Evolutionary conservation across 1,140 invertebrate genomes (phyloP), one percentile per base, ranked within the genome.

Genomic region (Polypedilum pembai): DNA sequence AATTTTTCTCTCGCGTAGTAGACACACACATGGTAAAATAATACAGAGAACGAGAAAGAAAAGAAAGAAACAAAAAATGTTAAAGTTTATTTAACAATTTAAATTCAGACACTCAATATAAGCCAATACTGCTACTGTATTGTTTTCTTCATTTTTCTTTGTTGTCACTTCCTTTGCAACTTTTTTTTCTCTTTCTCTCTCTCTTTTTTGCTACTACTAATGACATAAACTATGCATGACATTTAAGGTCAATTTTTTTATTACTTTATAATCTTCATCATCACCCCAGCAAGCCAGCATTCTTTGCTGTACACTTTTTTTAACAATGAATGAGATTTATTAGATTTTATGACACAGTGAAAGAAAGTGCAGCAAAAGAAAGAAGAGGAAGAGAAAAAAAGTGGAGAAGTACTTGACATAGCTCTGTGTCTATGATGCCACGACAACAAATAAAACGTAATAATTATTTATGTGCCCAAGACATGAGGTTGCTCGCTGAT

Each of bases 21-120:
- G n/a, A 56, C 12, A 56, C 24, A 56, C 12, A 56, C 45, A 56
- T 56, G 12, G 45, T 56, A 56, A 56, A 33, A 33, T 5, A 33
- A 56, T 56, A 15, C 12, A 12, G 45, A 56, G 45, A 56, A 12
- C 3, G 12, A 56, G 45, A 12, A 56, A 56, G 45, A n/a, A 45
- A 56, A 56, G 45, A 56, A 56, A 56, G 4, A 15, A 56, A n/a
- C 45, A 5, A 33, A 33, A 33, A 33, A 33, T 33, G 45, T 56
- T 56, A n/a, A 56, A n/a, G n/a, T 56, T 56, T 56, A 56, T 56
- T 56, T 56, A 56, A n/a, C 45, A 56, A 56, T 56, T 56, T 56
- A 56, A 56, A 56, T 56, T 12, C 45, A 56, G 45, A 56, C 45
- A 33, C 24, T 33, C 24, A 56, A n/a, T 56, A 56, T 56, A 56